Percentiles rank a stretch among this genome's conserved stretches.
These are phyloP conservation scores for Philereme transversata DNA, from an alignment of 2,888 invertebrate species.

Conservation along the genomic window DNA sequence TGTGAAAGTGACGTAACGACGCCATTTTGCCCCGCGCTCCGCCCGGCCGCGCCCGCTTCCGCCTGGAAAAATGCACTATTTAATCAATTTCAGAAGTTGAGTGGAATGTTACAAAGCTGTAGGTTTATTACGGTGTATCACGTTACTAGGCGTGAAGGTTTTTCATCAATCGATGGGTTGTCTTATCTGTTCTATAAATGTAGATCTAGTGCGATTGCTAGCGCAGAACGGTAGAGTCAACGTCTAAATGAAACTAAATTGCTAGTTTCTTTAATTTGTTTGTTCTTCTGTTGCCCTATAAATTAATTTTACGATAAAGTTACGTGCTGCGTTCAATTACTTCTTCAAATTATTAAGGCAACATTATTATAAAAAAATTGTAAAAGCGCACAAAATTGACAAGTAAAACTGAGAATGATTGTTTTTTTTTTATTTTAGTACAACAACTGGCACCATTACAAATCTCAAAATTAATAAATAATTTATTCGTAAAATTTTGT, in stretches of 20 bases:
- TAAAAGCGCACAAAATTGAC: too few relatives aligned
- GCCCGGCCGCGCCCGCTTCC: constrained; percentile 52
- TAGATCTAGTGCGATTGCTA: background rate
- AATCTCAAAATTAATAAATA: too few relatives aligned
- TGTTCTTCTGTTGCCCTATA: too few relatives aligned
- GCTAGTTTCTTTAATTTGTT: too few relatives aligned
- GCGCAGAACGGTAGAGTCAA: constrained; percentile 3
- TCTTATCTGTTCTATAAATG: constrained; percentile 22
- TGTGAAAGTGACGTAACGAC: constrained; percentile 79
- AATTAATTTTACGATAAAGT: too few relatives aligned
- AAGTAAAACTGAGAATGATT: too few relatives aligned
- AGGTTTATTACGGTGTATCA: constrained; percentile 46
- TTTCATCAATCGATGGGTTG: constrained; percentile 47
- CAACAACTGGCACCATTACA: too few relatives aligned
- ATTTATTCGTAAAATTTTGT: too few relatives aligned
- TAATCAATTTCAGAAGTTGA: constrained; percentile 74
- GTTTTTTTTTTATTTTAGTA: too few relatives aligned
- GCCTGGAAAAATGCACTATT: constrained; percentile 50
- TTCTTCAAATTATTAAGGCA: too few relatives aligned
- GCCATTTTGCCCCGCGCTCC: constrained; percentile 70
- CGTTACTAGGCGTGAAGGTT: constrained; percentile 47
- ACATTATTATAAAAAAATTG: too few relatives aligned
- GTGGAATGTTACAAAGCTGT: constrained; percentile 56
- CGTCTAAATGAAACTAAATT: background rate
- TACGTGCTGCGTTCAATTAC: too few relatives aligned